phyloP scores from a whole-genome alignment of 2,113 vertebrate species.

The Prolemur simus region DNA sequence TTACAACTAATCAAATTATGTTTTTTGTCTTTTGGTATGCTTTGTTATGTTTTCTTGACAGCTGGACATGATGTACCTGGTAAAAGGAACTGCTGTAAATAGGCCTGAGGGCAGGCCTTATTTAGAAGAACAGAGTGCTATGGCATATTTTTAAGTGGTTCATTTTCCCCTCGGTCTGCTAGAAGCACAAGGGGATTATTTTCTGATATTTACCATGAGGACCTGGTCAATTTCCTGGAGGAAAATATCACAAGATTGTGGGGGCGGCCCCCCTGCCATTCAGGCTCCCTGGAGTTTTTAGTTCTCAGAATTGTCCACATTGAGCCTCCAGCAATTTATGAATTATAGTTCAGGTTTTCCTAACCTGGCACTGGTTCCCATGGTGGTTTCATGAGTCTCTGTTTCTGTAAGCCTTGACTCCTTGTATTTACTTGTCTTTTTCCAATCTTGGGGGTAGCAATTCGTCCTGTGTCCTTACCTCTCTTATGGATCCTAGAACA shows the following conservation, averaged over 20 bases:
- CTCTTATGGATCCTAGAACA: neutral
- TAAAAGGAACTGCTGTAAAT: neutral
- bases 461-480: neutral
- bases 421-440: neutral
- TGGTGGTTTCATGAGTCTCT: neutral
- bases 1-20: neutral
- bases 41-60: neutral
- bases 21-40: neutral
- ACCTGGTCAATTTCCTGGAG: neutral
- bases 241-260: neutral
- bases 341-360: neutral
- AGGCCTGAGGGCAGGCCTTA: neutral
- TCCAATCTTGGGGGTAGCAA: neutral
- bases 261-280: neutral
- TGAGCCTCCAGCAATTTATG: neutral
- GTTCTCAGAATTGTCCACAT: neutral
- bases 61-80: neutral
- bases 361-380: neutral
- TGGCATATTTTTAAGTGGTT: neutral
- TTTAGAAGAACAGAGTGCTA: neutral
- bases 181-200: neutral
- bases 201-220: neutral
- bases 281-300: neutral
- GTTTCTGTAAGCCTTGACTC: neutral
- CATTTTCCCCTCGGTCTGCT: neutral